These are phyloP conservation scores for Micronisus gabar DNA, from an alignment of 2,113 vertebrate genomes.

Conservation along the genomic window DNA sequence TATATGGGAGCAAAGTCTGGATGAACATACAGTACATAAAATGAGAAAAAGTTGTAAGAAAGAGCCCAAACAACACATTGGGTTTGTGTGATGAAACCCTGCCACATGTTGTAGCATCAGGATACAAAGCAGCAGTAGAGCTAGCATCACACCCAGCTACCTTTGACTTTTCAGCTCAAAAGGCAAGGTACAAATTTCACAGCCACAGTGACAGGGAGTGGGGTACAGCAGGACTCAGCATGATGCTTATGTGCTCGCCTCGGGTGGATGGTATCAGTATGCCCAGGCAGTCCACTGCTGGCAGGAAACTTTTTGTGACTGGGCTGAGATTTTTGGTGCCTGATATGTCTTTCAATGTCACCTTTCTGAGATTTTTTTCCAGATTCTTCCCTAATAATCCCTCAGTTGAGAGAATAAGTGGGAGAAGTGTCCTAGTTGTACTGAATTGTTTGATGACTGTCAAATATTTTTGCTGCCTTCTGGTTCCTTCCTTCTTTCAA, in stretches of 20 bases:
- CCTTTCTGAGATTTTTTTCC: not conserved
- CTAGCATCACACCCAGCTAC: not conserved
- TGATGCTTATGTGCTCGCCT: accelerated
- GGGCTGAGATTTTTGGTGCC: not conserved
- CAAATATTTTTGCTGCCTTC: not conserved
- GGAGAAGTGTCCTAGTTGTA: not conserved
- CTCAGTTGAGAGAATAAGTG: not conserved
- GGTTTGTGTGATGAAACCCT: not conserved
- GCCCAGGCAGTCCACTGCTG: not conserved
- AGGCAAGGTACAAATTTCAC: not conserved
- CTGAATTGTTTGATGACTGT: not conserved
- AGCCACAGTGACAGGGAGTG: not conserved
- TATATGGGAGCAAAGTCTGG: not conserved
- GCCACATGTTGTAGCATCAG: not conserved
- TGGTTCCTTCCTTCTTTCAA: not conserved
- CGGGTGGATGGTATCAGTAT: not conserved
- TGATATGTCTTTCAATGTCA: not conserved
- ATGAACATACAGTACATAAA: not conserved
- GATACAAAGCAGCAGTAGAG: not conserved
- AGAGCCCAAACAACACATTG: not conserved
- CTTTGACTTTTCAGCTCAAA: not conserved
- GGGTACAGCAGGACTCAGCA: not conserved
- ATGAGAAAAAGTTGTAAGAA: not conserved
- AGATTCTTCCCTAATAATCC: not conserved
- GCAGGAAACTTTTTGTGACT: not conserved